A percentile compares a stretch with the other conserved stretches of the same genome.
phyloP scores from a whole-genome alignment of 2,113 vertebrate genomes.

The Nibea coibor region DNA sequence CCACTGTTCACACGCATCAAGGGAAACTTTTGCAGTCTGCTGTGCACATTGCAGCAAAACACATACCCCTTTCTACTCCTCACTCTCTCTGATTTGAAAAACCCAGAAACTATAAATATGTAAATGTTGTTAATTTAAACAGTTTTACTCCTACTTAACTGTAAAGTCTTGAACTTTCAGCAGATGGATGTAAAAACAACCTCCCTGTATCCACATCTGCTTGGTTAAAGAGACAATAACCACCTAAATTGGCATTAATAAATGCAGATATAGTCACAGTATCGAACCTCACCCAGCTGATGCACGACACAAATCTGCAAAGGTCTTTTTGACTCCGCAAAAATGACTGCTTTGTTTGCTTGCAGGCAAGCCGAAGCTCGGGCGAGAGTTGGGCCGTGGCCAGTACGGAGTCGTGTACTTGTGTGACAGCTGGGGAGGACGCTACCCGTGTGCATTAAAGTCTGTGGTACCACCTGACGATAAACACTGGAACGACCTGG shows the following conservation, averaged over 20 bases:
- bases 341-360: background rate
- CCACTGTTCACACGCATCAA: background rate
- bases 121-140: background rate
- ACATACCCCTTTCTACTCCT: background rate
- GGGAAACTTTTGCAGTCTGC: background rate
- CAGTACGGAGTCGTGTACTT: constrained; percentile 98
- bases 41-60: too few species aligned
- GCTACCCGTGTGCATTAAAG: constrained; percentile 95
- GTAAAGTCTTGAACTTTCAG: background rate
- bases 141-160: background rate
- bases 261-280: background rate
- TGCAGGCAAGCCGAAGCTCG: constrained; percentile 94
- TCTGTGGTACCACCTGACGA: constrained; percentile 98
- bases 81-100: background rate
- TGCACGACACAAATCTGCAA: background rate
- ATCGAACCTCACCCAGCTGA: background rate
- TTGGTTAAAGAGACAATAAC: background rate
- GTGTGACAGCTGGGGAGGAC: constrained; percentile 95
- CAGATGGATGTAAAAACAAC: background rate
- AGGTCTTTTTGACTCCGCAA: too few species aligned
- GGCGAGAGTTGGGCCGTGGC: constrained; percentile 94
- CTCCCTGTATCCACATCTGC: background rate
- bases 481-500: constrained; percentile 99
- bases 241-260: background rate
- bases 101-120: background rate